phyloP scores from a whole-genome alignment of 2,888 invertebrate species.

The Drosophila hamatofila region DNA sequence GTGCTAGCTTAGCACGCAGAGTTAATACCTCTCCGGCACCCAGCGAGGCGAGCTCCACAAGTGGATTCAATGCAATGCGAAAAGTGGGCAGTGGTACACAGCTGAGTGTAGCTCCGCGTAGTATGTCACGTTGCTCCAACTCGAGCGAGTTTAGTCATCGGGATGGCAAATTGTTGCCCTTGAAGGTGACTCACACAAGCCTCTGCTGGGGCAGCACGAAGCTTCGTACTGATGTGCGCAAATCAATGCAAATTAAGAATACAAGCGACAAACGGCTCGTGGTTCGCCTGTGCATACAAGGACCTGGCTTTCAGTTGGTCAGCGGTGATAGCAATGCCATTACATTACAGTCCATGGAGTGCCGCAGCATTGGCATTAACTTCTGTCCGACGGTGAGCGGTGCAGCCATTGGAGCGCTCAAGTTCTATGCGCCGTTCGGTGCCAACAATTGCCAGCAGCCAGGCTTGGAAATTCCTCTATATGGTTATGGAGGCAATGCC shows the following conservation, averaged over 20 bases:
- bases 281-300: slow-evolving; percentile 86
- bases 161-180: slow-evolving; percentile 85
- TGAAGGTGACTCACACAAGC: slow-evolving; percentile 87
- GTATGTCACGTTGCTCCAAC: slow-evolving; percentile 83
- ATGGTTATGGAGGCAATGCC: slow-evolving; percentile 88
- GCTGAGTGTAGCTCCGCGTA: slow-evolving; percentile 57
- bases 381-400: slow-evolving; percentile 87
- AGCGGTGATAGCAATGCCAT: slow-evolving; percentile 83
- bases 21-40: slow-evolving; percentile 71
- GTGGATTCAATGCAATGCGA: slow-evolving; percentile 42
- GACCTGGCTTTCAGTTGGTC: slow-evolving; percentile 85
- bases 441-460: slow-evolving; percentile 72
- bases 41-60: slow-evolving; percentile 68
- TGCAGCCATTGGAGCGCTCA: slow-evolving; percentile 86
- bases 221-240: slow-evolving; percentile 86
- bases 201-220: slow-evolving; percentile 88
- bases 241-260: slow-evolving; percentile 87
- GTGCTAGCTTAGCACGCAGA: slow-evolving; percentile 40
- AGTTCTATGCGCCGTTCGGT: slow-evolving; percentile 86
- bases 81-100: slow-evolving; percentile 30
- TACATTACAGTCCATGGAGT: slow-evolving; percentile 87
- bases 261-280: slow-evolving; percentile 86
- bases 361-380: slow-evolving; percentile 86
- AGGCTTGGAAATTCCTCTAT: slow-evolving; percentile 84
- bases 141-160: slow-evolving; percentile 84